Conservation (phyloP, 2,113 vertebrate species). For the Anseranas semipalmata region DNA sequence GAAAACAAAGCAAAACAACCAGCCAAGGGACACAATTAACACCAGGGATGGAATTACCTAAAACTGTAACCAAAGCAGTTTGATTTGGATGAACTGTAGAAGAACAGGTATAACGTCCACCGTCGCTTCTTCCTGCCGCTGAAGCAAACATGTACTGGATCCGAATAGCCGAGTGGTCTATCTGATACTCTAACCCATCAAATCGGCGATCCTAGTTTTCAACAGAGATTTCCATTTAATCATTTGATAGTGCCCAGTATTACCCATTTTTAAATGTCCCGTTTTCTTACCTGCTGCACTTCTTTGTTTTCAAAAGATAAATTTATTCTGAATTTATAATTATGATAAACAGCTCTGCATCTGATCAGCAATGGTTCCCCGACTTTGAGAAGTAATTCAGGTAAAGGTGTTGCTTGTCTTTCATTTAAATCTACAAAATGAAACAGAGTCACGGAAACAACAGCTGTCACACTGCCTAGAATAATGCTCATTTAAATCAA, state of each 20-base stretch:
- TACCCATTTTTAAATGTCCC: background rate
- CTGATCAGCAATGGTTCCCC: slow-evolving; percentile 80
- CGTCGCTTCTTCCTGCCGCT: slow-evolving; percentile 65
- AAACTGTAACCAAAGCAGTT: slow-evolving; percentile 77
- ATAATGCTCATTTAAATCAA: background rate
- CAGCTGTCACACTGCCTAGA: background rate
- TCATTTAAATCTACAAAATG: slow-evolving; percentile 75
- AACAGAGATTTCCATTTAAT: slow-evolving; percentile 62
- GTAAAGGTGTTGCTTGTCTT: slow-evolving; percentile 58
- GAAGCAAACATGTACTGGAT: slow-evolving; percentile 61
- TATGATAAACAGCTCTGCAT: slow-evolving; percentile 70
- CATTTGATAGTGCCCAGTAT: background rate
- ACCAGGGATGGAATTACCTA: slow-evolving; percentile 75
- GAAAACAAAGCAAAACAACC: background rate
- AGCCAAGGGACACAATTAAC: background rate
- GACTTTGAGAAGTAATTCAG: slow-evolving; percentile 73
- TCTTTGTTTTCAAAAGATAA: slow-evolving; percentile 63
- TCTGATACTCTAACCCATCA: slow-evolving; percentile 60
- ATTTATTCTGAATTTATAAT: slow-evolving; percentile 58
- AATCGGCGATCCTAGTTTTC: slow-evolving; percentile 55
- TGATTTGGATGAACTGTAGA: slow-evolving; percentile 52
- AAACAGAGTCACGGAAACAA: slow-evolving; percentile 3
- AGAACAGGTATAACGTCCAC: slow-evolving; percentile 82
- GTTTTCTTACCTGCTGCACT: slow-evolving; percentile 66
- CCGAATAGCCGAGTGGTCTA: slow-evolving; percentile 57